Conservation (phyloP, 92 coral and sea anemone genomes). For the Epizoanthus scotinus region DNA sequence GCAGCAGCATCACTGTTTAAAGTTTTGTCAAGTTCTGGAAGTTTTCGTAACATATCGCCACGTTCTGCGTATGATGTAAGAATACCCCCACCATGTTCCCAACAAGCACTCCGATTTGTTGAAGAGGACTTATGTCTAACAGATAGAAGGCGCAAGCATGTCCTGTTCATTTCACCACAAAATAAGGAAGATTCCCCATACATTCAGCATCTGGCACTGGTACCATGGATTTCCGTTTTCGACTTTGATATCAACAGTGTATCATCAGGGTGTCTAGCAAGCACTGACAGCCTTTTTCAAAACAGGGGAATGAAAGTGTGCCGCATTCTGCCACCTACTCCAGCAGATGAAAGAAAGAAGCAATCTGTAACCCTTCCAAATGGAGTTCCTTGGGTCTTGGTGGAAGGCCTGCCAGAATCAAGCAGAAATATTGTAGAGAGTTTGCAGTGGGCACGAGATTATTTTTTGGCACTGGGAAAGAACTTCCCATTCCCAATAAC, state of each 20-base stretch:
- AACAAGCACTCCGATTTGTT: slow-evolving; percentile 39
- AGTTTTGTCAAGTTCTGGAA: slow-evolving; percentile 37
- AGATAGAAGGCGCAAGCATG: slow-evolving; percentile 59
- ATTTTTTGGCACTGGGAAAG: slow-evolving; percentile 48
- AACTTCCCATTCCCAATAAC: slow-evolving; percentile 50
- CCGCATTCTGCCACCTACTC: slow-evolving; percentile 61
- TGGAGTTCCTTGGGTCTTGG: slow-evolving; percentile 72
- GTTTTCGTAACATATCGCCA: slow-evolving; percentile 29
- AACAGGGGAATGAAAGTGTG: slow-evolving; percentile 62
- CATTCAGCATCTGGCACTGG: slow-evolving; percentile 50
- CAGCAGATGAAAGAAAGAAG: slow-evolving; percentile 39
- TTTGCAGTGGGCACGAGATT: slow-evolving; percentile 58
- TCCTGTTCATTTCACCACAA: slow-evolving; percentile 65
- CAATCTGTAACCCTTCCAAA: slow-evolving; percentile 32
- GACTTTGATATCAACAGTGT: slow-evolving; percentile 63
- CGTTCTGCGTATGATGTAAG: not conserved
- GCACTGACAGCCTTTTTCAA: slow-evolving; percentile 43
- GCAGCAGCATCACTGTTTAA: slow-evolving; percentile 31
- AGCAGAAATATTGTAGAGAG: slow-evolving; percentile 33
- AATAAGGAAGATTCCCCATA: slow-evolving; percentile 29
- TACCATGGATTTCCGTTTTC: slow-evolving; percentile 71
- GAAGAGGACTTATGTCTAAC: slow-evolving; percentile 43
- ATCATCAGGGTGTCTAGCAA: slow-evolving; percentile 45
- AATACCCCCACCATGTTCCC: slow-evolving; percentile 34
- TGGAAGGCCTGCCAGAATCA: slow-evolving; percentile 59